Base-by-base conservation (phyloP, 2,888 invertebrate genomes). In the Athetis lepigone region DNA sequence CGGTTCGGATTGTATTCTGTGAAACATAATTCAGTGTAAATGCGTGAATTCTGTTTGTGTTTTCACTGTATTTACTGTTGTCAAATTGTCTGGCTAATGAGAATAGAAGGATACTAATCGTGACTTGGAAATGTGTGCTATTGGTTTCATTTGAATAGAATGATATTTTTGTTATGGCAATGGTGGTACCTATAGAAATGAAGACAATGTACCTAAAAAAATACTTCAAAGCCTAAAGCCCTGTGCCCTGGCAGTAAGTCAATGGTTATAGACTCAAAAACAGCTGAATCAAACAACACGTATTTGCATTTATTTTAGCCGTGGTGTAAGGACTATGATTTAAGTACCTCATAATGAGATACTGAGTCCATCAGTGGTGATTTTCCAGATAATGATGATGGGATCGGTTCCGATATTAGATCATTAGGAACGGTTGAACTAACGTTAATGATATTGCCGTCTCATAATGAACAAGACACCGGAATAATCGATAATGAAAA, bases 1-100 rank as follows among this genome's bases (percentile, higher is more conserved):
- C 21, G 39, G 37, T 19, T 23, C 21, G 60, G 47, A 55, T 52
- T 59, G 56, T 52, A 23, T 63, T 64, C 54, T 39, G 57, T 9
- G 37, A 55, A 69, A 51, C 74, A 19, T 19, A 63, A 63, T 74
- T 46, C 54, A 16, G n/a, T 63, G 47, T 60, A 64, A 65, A 64
- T 56, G 57, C 51, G 46, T 64, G 54, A 72, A 52, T 56, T 50
- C 33, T 68, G 72, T 64, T 64, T 59, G 43, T 59, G 57, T 72
- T 59, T 74, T 56, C 64, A 74, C 56, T 45, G 19, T 43, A 52
- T 63, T 66, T 43, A 52, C 56, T 51, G 42, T 46, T 60, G 49
- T 36, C 9, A 27, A 39, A 16, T 4, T 21, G 52, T 43, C 16
- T 37, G 59, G 46, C 74, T 64, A 69, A 43, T 52, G 18, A 55